Base-by-base conservation (phyloP, 2,888 invertebrate species). In the Leucania comma region DNA sequence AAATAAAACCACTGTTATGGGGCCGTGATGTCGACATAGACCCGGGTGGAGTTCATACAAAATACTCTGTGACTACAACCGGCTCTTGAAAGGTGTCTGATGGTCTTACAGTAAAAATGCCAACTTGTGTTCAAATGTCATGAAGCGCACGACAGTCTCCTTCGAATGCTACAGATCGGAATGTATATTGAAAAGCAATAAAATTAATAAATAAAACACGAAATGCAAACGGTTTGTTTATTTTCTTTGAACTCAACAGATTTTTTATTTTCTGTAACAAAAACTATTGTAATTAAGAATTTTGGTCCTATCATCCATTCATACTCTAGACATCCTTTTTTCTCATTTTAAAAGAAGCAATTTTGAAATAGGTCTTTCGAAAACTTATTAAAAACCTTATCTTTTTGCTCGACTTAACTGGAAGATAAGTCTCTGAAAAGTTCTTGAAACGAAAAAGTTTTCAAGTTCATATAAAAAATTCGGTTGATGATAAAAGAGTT, bases 171-270 rank as follows among this genome's bases (percentile, higher is more conserved):
- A 35, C 42, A 68, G 35, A 68, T 42, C 2, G 77, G 76, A 73
- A 76, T 73, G 75, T 73, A 60, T 73, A 73, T 73, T 70, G 77
- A 58, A 77, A 70, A 76, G 22, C 58, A 46, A 69, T 76, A 76
- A 53, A 58, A 74, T n/a, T 42, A 61, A 77, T 70, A 58, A 68
- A 60, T 73, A 73, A 75, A 73, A 68, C n/a, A 75, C 72, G n/a
- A 59, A 64, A 46, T 22, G 54, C 42, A 50, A 38, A 59, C 22
- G 24, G 48, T 59, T 59, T 56, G 42, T 56, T 68, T 24, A 50
- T 59, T 75, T 24, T 75, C 67, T 66, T 50, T 76, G 50, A 50
- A 14, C 54, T 12, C 22, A 29, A 24, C 38, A 26, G 22, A 22
- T 72, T 24, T 12, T 32, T 70, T 71, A 38, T 48, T 35, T 32